Evolutionary conservation across 2,797 vertebrate species (phyloP), one percentile per base, ranked within the genome.

Genomic region (Sebastes minor): DNA sequence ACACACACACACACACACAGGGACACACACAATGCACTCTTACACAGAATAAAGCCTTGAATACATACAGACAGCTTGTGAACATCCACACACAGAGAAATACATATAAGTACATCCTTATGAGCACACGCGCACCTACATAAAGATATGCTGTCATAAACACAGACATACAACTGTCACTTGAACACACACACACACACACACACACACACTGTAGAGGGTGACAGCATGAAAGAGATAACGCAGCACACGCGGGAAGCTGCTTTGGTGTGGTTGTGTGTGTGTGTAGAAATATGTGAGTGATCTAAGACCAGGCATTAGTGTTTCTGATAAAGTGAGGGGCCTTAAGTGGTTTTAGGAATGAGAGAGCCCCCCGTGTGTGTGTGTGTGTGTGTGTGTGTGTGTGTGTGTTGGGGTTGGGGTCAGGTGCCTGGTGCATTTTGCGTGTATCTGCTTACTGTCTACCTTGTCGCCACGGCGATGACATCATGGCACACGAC

Each of bases 401-500:
- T 82, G 60, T 65, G 57, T 82, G 70, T 63, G 84, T 59, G 85
- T 83, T 35, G 67, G 75, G 84, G 71, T 74, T 84, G 78, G 88
- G 93, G 88, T 94, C 93, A 94, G 94, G 91, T 93, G 91, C 88
- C 92, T 92, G 91, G 87, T 81, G 80, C 72, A 49, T 85, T 86
- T 9, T 84, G 86, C 53, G 79, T 76, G 88, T 84, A 71, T 91
- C 91, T 94, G 92, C 91, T 95, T 91, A 92, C 86, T 79, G 90
- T 95, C 94, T 84, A 76, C 80, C 80, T 80, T 89, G 93, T 92
- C 89, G 81, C 90, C 78, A 28, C 74, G 6, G 64, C 80, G 78
- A 92, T 94, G 93, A 95, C 93, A 93, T 95, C 94, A 95, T 93
- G 91, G 89, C 93, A 89, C 91, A 93, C 85, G 89, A 79, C 88